phyloP scores from a whole-genome alignment of 2,888 invertebrate genomes.

The Vesta saturnalis region DNA sequence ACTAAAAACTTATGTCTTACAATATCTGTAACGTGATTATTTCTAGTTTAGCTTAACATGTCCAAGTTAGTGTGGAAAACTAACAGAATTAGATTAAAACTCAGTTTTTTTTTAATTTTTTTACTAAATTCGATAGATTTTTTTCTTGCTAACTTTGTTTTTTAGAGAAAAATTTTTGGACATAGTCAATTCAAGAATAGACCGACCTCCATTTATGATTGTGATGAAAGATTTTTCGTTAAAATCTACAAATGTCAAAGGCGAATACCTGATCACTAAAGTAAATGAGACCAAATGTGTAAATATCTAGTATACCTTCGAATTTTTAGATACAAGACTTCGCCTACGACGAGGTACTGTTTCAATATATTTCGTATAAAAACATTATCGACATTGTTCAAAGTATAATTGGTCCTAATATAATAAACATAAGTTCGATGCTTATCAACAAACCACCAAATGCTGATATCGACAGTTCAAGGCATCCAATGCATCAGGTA shows the following conservation, averaged over 20 bases:
- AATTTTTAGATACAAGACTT: slow-evolving; percentile 70
- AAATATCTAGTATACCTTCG: slow-evolving; percentile 57
- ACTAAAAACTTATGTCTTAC: no score
- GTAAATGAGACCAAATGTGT: slow-evolving; percentile 50
- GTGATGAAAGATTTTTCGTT: slow-evolving; percentile 77
- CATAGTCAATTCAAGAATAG: slow-evolving; percentile 72
- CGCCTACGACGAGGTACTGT: slow-evolving; percentile 76
- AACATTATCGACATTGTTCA: slow-evolving; percentile 75
- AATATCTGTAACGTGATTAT: no score
- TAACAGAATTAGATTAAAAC: no score
- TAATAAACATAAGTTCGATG: slow-evolving; percentile 86
- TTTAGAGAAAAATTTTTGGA: slow-evolving; percentile 76
- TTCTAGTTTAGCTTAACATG: no score
- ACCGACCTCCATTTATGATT: slow-evolving; percentile 66
- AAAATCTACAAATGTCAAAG: slow-evolving; percentile 65
- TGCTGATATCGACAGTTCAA: slow-evolving; percentile 67
- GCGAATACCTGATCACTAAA: slow-evolving; percentile 77
- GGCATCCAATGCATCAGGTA: slow-evolving; percentile 78
- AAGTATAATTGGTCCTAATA: slow-evolving; percentile 77
- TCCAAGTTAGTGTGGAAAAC: no score
- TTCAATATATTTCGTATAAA: slow-evolving; percentile 72
- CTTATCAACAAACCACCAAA: slow-evolving; percentile 91
- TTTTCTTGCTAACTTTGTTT: no score
- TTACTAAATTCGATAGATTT: no score
- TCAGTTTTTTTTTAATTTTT: no score